Percentiles rank a stretch among this genome's conserved stretches.
phyloP scores from a whole-genome alignment of 1,140 invertebrate species.

The Drosophila leontia region DNA sequence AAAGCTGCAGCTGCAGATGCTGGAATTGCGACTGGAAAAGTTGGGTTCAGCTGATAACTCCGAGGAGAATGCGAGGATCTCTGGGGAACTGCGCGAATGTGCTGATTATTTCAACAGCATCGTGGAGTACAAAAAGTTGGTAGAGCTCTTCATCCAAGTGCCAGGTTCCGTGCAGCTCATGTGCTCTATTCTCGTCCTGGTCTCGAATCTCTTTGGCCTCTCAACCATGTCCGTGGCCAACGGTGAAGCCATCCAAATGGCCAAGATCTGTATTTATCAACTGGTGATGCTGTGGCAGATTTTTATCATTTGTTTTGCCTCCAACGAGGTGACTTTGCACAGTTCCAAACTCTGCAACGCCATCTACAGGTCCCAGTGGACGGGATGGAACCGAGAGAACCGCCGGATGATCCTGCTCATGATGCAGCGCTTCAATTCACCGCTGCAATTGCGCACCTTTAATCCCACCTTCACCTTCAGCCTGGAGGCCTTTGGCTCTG shows the following conservation, averaged over 20 bases:
- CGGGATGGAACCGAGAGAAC: slow-evolving; percentile 59
- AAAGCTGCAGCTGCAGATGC: slow-evolving; percentile 57
- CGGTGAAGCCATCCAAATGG: slow-evolving; percentile 36
- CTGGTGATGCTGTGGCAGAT: slow-evolving; percentile 73
- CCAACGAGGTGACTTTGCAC: slow-evolving; percentile 68
- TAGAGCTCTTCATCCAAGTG: slow-evolving; percentile 61
- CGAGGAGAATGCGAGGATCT: slow-evolving; percentile 29
- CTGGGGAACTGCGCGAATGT: slow-evolving; percentile 50
- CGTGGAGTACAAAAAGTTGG: slow-evolving; percentile 45
- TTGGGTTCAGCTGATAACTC: slow-evolving; percentile 14
- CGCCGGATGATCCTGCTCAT: slow-evolving; percentile 55
- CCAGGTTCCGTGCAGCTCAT: slow-evolving; percentile 68
- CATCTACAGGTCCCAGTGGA: slow-evolving; percentile 72
- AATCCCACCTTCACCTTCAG: slow-evolving; percentile 62
- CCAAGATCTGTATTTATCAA: slow-evolving; percentile 64
- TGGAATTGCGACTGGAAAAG: slow-evolving; percentile 53
- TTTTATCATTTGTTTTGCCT: slow-evolving; percentile 76
- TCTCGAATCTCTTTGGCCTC: slow-evolving; percentile 74
- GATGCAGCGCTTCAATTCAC: slow-evolving; percentile 64
- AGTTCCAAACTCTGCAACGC: slow-evolving; percentile 56
- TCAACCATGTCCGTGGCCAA: slow-evolving; percentile 48
- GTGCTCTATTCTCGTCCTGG: slow-evolving; percentile 70
- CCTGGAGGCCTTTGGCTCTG: slow-evolving; percentile 71
- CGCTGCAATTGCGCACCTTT: slow-evolving; percentile 50
- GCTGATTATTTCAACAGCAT: slow-evolving; percentile 55